phyloP scores from a whole-genome alignment of 2,113 vertebrate genomes.

The Rhinoptilus africanus region DNA sequence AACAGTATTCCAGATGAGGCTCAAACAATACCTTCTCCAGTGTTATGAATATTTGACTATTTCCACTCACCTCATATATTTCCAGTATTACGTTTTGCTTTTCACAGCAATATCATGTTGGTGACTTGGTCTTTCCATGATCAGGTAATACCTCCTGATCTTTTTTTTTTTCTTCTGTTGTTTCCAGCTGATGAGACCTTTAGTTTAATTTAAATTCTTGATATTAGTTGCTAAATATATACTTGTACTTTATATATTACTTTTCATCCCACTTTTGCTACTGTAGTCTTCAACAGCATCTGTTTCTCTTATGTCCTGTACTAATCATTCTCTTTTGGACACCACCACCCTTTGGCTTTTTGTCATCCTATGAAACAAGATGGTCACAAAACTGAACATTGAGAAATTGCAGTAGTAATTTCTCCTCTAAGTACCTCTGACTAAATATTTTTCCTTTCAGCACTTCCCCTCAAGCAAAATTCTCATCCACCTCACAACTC shows the following conservation, averaged over 20 bases:
- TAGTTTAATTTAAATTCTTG: not conserved
- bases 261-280: not conserved
- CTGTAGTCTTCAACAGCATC: not conserved
- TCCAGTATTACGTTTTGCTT: not conserved
- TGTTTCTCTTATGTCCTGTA: not conserved
- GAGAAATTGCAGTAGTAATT: not conserved
- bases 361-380: not conserved
- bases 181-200: not conserved
- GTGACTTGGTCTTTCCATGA: not conserved
- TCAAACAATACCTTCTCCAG: not conserved
- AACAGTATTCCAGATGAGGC: conserved; percentile 17
- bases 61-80: conserved; percentile 6
- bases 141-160: not conserved
- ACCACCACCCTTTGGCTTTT: not conserved
- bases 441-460: not conserved
- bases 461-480: not conserved
- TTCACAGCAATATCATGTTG: not conserved
- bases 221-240: not conserved
- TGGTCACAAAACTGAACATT: not conserved
- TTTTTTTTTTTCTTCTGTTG: not conserved
- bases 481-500: not conserved
- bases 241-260: not conserved
- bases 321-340: not conserved
- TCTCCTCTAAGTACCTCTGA: not conserved
- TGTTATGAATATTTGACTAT: not conserved